phyloP scores from a whole-genome alignment of 2,113 vertebrate genomes.

The Laterallus jamaicensis region DNA sequence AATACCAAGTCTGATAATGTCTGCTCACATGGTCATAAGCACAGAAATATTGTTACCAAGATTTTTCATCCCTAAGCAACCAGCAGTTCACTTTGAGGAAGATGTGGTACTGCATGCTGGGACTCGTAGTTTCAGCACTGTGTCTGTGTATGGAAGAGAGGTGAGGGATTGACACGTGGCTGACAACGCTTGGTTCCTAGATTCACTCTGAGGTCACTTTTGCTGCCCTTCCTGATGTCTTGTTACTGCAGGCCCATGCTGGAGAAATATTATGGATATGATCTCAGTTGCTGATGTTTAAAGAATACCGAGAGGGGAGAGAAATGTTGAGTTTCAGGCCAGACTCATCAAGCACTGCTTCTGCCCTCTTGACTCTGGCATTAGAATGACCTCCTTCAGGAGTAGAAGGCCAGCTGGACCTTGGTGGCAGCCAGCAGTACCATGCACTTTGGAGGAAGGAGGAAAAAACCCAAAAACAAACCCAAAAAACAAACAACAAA shows the following conservation, averaged over 20 bases:
- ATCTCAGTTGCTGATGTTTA: not conserved
- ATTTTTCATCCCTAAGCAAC: not conserved
- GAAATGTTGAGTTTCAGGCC: not conserved
- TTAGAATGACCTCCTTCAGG: not conserved
- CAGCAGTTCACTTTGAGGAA: not conserved
- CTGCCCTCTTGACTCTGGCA: not conserved
- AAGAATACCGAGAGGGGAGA: not conserved
- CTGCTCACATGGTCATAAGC: not conserved
- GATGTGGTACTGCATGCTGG: not conserved
- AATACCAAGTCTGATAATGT: not conserved
- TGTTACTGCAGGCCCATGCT: not conserved
- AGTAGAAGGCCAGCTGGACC: not conserved
- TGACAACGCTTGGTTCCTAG: not conserved
- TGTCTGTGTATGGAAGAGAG: not conserved
- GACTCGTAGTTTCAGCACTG: not conserved
- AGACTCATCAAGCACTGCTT: not conserved
- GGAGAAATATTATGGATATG: not conserved
- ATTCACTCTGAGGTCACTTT: not conserved
- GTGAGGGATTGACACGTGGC: not conserved
- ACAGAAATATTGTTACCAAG: not conserved
- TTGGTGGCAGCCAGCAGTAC: not conserved
- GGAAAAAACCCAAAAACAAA: not conserved
- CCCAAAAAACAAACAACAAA: not conserved
- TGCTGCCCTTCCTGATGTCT: not conserved
- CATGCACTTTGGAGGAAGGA: not conserved